Percentiles rank a stretch among this genome's conserved stretches.
Conservation (phyloP, 2,113 vertebrate species). For the Collichthys lucidus region DNA sequence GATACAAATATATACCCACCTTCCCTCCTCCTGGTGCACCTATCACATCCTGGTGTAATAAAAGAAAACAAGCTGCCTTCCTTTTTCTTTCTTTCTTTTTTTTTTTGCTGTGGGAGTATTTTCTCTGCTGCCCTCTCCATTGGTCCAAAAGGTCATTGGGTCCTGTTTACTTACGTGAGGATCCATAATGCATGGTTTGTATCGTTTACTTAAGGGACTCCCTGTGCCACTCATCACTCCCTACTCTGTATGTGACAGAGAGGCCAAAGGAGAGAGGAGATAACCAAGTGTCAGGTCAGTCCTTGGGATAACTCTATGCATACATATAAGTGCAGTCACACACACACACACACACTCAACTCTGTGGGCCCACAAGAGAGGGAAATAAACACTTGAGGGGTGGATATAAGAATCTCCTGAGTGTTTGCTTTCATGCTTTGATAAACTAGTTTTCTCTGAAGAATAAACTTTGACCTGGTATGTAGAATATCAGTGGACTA, state of each 20-base stretch:
- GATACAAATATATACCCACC: neutral
- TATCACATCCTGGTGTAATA: constrained; percentile 4
- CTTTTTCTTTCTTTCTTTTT: neutral
- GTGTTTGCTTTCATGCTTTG: constrained; percentile 24
- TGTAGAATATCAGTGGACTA: neutral
- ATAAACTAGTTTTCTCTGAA: neutral
- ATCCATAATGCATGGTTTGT: constrained; percentile 77
- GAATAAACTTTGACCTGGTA: constrained; percentile 30
- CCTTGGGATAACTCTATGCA: constrained; percentile 47
- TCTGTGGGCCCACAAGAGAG: constrained; percentile 23
- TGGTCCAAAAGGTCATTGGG: constrained; percentile 70
- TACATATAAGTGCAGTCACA: constrained; percentile 28
- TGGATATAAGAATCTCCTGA: constrained; percentile 12
- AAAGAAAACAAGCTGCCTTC: constrained; percentile 7
- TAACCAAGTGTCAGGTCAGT: constrained; percentile 58
- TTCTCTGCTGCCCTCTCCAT: constrained; percentile 39
- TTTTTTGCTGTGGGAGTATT: constrained; percentile 41
- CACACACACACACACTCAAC: constrained; percentile 9
- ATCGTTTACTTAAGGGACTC: constrained; percentile 76
- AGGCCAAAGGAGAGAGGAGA: constrained; percentile 63
- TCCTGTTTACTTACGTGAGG: constrained; percentile 76
- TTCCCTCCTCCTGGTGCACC: neutral
- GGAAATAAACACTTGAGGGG: constrained; percentile 19
- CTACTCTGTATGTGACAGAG: constrained; percentile 49
- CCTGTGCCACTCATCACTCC: constrained; percentile 56